phyloP scores from a whole-genome alignment of 2,888 invertebrate genomes.

The Machimus atricapillus region DNA sequence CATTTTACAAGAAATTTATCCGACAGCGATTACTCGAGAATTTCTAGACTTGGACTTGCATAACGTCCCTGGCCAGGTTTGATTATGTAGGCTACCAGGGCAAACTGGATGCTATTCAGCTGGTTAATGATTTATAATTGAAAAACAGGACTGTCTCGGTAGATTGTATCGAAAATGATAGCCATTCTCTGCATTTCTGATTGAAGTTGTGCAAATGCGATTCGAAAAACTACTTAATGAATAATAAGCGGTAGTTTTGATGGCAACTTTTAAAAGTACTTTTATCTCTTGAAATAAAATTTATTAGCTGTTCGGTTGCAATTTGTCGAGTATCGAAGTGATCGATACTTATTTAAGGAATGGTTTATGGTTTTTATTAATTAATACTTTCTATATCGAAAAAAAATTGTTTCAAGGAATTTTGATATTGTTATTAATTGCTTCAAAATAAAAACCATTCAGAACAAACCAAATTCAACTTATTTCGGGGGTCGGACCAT shows the following conservation, averaged over 20 bases:
- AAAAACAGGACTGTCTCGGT: background rate
- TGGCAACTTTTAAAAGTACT: background rate
- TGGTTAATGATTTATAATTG: background rate
- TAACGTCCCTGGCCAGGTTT: background rate
- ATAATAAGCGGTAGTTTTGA: background rate
- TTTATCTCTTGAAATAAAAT: background rate
- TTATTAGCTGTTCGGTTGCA: background rate
- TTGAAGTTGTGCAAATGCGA: background rate
- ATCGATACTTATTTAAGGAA: background rate
- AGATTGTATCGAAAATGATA: background rate
- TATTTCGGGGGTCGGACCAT: too few species aligned
- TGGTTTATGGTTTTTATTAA: too few species aligned
- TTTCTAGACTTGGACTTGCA: background rate
- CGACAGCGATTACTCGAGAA: background rate
- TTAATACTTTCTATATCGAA: too few species aligned
- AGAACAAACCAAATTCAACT: too few species aligned
- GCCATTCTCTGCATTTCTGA: background rate
- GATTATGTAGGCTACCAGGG: background rate
- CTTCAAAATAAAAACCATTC: too few species aligned
- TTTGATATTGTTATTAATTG: too few species aligned
- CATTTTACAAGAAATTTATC: background rate
- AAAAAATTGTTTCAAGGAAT: too few species aligned
- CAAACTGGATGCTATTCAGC: background rate
- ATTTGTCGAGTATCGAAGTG: background rate
- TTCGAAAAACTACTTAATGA: background rate